Evolutionary conservation across 2,797 vertebrate genomes (phyloP).

Genomic region (Rhynchonycteris naso): DNA sequence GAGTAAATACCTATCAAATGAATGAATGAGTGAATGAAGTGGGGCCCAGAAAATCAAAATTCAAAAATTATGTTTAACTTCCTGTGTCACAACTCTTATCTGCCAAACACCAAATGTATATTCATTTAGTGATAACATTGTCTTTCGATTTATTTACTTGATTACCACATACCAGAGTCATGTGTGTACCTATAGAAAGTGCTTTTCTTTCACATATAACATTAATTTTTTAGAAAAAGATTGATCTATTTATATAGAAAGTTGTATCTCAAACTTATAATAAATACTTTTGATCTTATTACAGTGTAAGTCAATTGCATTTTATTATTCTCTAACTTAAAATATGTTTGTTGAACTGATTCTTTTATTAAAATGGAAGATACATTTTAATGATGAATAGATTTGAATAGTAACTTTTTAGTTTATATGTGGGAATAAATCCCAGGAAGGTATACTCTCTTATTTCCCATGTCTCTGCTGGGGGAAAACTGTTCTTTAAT

Average conservation of each 20-base stretch:
- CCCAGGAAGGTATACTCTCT: not conserved
- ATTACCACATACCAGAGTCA: not conserved
- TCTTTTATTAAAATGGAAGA: slow-evolving; percentile 16
- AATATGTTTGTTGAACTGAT: not conserved
- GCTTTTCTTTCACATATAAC: slow-evolving; percentile 34
- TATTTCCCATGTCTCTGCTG: not conserved
- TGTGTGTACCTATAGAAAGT: not conserved
- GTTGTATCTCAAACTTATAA: not conserved
- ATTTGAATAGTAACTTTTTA: slow-evolving; percentile 9
- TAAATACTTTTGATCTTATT: not conserved
- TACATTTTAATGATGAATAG: not conserved
- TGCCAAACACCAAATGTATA: not conserved
- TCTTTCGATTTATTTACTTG: slow-evolving; percentile 26
- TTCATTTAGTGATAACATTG: not conserved
- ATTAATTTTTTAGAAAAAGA: not conserved
- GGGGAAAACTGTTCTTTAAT: not conserved
- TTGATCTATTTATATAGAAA: not conserved
- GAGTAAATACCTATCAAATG: slow-evolving; percentile 2
- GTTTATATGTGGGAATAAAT: not conserved
- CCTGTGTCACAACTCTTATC: not conserved
- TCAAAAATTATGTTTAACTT: slow-evolving; percentile 43
- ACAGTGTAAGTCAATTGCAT: not conserved
- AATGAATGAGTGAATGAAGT: too few relatives aligned
- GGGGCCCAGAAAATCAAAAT: slow-evolving; percentile 59
- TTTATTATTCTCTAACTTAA: slow-evolving; percentile 10